Percentiles rank a stretch among this genome's conserved stretches.
Conservation (phyloP, 2,113 vertebrate genomes). For the Lepus americanus region DNA sequence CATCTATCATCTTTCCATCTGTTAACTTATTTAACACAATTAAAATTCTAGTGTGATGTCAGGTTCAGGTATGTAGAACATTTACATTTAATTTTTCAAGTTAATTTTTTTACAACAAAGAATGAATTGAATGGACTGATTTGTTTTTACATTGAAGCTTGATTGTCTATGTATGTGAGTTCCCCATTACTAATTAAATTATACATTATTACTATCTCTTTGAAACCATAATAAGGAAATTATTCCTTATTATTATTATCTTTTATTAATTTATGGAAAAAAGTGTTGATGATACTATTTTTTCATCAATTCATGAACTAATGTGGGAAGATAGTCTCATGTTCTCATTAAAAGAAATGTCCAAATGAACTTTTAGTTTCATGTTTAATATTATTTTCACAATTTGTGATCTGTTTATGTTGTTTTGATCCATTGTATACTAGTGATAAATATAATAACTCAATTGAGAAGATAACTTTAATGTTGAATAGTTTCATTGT, state of each 20-base stretch:
- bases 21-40: background rate
- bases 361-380: constrained; percentile 6
- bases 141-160: background rate
- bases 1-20: background rate
- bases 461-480: background rate
- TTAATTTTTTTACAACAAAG: background rate
- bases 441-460: constrained; percentile 35
- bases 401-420: background rate
- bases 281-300: background rate
- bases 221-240: background rate
- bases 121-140: background rate
- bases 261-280: background rate
- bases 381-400: background rate
- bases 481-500: background rate
- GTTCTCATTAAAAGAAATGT: background rate
- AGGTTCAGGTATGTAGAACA: background rate
- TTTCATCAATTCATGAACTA: background rate
- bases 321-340: background rate
- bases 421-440: background rate
- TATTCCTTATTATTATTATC: too few species aligned
- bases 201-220: background rate
- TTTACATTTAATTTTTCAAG: constrained; percentile 13
- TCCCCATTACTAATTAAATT: background rate
- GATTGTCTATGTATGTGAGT: background rate
- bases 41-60: constrained; percentile 17